phyloP scores from a whole-genome alignment of 2,113 vertebrate genomes.

The Mola mola region DNA sequence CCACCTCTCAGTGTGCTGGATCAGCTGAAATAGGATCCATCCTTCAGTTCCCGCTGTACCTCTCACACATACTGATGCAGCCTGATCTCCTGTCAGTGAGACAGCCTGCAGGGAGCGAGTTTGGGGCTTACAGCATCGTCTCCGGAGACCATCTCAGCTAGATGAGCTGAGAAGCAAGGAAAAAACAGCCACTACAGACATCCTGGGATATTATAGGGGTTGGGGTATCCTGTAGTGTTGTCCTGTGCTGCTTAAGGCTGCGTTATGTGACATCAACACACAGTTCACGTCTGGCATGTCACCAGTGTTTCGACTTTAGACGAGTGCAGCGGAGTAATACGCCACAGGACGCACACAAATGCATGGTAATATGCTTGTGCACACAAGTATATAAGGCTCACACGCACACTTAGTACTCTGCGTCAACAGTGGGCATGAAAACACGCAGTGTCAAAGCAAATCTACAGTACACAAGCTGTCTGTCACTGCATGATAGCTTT shows the following conservation, averaged over 20 bases:
- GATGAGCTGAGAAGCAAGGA: slow-evolving; percentile 58
- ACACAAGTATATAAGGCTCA: slow-evolving; percentile 11
- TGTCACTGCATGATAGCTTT: slow-evolving; percentile 21
- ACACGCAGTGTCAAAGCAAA: slow-evolving; percentile 41
- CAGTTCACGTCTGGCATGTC: slow-evolving; percentile 47
- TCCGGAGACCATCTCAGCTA: slow-evolving; percentile 69
- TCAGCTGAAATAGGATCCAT: slow-evolving; percentile 83
- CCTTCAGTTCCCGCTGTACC: slow-evolving; percentile 75
- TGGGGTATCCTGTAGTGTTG: slow-evolving; percentile 7
- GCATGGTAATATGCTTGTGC: not conserved
- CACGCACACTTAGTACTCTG: slow-evolving; percentile 8
- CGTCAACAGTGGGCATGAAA: slow-evolving; percentile 49
- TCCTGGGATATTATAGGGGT: slow-evolving; percentile 32
- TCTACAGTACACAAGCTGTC: slow-evolving; percentile 22
- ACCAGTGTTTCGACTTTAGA: slow-evolving; percentile 51
- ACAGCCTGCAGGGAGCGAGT: slow-evolving; percentile 66
- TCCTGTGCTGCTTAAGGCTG: slow-evolving; percentile 12
- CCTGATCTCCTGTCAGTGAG: slow-evolving; percentile 77
- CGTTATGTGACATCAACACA: slow-evolving; percentile 50
- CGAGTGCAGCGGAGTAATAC: slow-evolving; percentile 18
- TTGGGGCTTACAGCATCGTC: slow-evolving; percentile 64
- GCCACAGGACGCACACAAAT: slow-evolving; percentile 26
- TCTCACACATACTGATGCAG: slow-evolving; percentile 77
- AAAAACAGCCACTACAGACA: slow-evolving; percentile 58
- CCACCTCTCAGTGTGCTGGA: slow-evolving; percentile 72